Percentiles rank a stretch among this genome's conserved stretches.
These are phyloP conservation scores for Drepanosiphum platanoidis DNA, from an alignment of 2,888 invertebrate genomes.

Conservation along the genomic window DNA sequence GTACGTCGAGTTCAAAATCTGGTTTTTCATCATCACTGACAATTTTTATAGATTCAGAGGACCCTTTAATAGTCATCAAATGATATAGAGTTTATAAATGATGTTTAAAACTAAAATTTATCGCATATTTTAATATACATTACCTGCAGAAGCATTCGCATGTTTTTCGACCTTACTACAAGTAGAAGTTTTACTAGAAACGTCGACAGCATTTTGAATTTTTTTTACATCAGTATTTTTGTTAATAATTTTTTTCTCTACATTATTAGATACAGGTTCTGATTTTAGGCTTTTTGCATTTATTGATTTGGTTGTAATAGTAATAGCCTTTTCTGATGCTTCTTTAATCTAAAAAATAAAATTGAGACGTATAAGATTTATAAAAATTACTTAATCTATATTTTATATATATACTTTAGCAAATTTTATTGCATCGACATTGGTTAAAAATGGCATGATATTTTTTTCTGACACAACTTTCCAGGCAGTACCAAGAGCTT, in stretches of 20 bases:
- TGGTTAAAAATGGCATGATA: conserved; percentile 84
- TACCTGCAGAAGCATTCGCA: conserved; percentile 65
- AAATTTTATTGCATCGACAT: conserved; percentile 90
- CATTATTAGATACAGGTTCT: neutral
- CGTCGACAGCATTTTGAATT: neutral
- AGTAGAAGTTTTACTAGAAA: conserved; percentile 64
- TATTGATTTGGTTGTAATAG: conserved; percentile 71
- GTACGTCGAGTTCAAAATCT: conserved; percentile 69
- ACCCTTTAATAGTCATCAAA: conserved; percentile 63
- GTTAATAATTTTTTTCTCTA: conserved; percentile 52
- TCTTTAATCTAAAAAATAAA: conserved; percentile 78
- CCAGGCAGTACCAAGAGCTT: conserved; percentile 92
- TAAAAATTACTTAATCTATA: too few relatives aligned
- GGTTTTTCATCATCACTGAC: conserved; percentile 69
- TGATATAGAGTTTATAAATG: neutral
- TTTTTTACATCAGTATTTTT: conserved; percentile 65
- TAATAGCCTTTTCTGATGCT: conserved; percentile 90
- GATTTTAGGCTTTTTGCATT: neutral
- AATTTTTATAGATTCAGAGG: conserved; percentile 69
- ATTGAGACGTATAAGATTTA: neutral
- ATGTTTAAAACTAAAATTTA: neutral
- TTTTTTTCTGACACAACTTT: conserved; percentile 94
- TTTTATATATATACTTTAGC: conserved; percentile 74
- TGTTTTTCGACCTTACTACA: conserved; percentile 68
- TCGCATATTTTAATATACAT: neutral